phyloP scores from a whole-genome alignment of 2,113 vertebrate species.

The Silurus asotus region DNA sequence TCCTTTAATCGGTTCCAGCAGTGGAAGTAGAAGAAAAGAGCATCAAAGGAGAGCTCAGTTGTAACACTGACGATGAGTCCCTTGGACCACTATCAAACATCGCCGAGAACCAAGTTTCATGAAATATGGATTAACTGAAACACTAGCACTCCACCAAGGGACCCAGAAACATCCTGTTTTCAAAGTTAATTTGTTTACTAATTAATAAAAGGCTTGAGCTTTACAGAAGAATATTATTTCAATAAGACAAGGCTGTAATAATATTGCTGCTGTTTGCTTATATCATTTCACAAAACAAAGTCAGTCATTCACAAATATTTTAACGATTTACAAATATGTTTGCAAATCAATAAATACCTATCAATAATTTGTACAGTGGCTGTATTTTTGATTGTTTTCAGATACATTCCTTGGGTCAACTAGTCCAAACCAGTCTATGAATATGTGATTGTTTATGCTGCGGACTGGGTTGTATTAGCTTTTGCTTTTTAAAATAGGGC shows the following conservation, averaged over 20 bases:
- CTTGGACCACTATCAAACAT: constrained; percentile 44
- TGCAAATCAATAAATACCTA: not conserved
- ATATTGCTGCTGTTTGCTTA: not conserved
- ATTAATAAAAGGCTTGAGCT: not conserved
- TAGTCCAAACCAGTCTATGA: not conserved
- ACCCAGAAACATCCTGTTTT: constrained; percentile 34
- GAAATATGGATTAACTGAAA: constrained; percentile 49
- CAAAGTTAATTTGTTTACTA: constrained; percentile 13
- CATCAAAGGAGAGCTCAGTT: constrained; percentile 34
- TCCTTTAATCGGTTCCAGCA: constrained; percentile 38
- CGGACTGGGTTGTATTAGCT: not conserved
- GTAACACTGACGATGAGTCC: constrained; percentile 24
- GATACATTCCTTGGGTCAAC: not conserved
- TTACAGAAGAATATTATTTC: constrained; percentile 23
- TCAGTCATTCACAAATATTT: not conserved
- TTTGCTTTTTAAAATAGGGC: not conserved
- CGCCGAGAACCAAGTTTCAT: constrained; percentile 28
- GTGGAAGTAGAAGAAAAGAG: not conserved
- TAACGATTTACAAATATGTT: not conserved
- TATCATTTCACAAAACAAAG: not conserved
- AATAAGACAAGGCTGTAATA: not conserved
- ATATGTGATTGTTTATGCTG: not conserved
- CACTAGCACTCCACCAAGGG: constrained; percentile 26
- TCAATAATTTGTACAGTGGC: not conserved
- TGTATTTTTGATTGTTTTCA: not conserved